Base-by-base conservation (phyloP, 2,113 vertebrate genomes). In the Osmerus eperlanus region DNA sequence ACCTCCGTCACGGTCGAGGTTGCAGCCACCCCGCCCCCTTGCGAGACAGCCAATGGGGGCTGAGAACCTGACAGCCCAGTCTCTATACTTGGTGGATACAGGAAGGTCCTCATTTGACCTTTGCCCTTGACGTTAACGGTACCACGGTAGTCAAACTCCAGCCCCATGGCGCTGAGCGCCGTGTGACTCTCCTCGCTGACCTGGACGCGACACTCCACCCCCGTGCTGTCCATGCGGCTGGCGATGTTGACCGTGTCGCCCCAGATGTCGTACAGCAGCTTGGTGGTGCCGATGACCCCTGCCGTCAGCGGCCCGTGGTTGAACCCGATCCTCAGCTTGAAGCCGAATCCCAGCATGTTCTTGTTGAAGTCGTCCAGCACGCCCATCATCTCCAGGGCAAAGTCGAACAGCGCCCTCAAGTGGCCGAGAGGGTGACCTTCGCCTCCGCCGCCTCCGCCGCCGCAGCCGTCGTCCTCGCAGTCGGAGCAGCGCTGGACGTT, bases 281-380 rank as follows among this genome's bases (percentile, higher is more conserved):
- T 99, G 75, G 97, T 99, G 82, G 98, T 99, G 88, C 98, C 98
- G 0, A 99, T 99, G 75, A 99, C 98, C 1, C 98, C 97, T 0
- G 98, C 97, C 0, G 97, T 99, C 74, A 99, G 90, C 0, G 98
- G 96, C 1, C 98, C 98, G 0, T 99, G 97, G 89, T 99, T 98
- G 70, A 96, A 99, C 83, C 98, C 98, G 2, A 99, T 94, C 19
- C 98, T 91, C 15, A 99, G 94, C 67, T 98, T 98, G 60, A 99
- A 99, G 74, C 97, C 95, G 73, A 99, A 99, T 86, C 98, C 97
- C 32, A 99, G 88, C 98, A 99, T 98, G 88, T 99, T 98, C 86
- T 95, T 98, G 91, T 99, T 99, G 88, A 99, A 99, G 86, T 99
- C 97, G 0, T 99, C 98, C 78, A 99, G 93, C 78, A 99, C 97